These are phyloP conservation scores for Ambastaia sidthimunki DNA, from an alignment of 2,797 vertebrate species.

Conservation along the genomic window DNA sequence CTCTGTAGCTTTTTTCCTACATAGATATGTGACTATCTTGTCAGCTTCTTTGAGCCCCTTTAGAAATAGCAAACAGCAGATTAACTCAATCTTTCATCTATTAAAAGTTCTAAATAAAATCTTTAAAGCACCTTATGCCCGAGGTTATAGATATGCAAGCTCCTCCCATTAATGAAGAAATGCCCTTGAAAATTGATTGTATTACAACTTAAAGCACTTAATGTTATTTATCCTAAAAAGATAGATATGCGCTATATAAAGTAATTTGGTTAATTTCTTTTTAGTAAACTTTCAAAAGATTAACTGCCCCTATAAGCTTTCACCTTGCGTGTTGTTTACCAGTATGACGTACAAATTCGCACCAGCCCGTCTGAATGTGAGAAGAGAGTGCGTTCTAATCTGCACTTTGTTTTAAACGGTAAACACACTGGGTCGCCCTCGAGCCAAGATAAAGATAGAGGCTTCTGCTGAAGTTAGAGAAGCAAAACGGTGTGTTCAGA, in stretches of 20 bases:
- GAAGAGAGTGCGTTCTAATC: conserved; percentile 72
- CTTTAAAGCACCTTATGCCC: conserved; percentile 59
- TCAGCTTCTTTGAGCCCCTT: conserved; percentile 9
- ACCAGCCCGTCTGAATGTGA: conserved; percentile 74
- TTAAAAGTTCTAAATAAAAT: conserved; percentile 26
- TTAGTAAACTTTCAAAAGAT: conserved; percentile 32
- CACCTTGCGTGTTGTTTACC: conserved; percentile 72
- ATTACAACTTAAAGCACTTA: conserved; percentile 79
- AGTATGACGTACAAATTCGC: conserved; percentile 68
- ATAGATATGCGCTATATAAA: conserved; percentile 52
- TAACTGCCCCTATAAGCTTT: conserved; percentile 43
- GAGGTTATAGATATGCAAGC: conserved; percentile 66
- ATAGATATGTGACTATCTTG: conserved; percentile 36
- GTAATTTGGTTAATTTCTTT: conserved; percentile 23
- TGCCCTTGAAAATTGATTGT: conserved; percentile 77
- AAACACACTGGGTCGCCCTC: conserved; percentile 76
- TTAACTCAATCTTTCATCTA: conserved; percentile 21
- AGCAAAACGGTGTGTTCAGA: conserved; percentile 19
- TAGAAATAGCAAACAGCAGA: background rate
- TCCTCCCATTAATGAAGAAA: conserved; percentile 23
- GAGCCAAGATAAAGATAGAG: conserved; percentile 66
- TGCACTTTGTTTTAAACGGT: conserved; percentile 77
- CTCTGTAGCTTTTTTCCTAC: conserved; percentile 25
- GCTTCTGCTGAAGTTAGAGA: conserved; percentile 39
- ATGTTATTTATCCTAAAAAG: conserved; percentile 73